Percentiles rank a stretch among this genome's conserved stretches.
These are phyloP conservation scores for Vireo altiloquus DNA, from an alignment of 2,113 vertebrate species.

Conservation along the genomic window DNA sequence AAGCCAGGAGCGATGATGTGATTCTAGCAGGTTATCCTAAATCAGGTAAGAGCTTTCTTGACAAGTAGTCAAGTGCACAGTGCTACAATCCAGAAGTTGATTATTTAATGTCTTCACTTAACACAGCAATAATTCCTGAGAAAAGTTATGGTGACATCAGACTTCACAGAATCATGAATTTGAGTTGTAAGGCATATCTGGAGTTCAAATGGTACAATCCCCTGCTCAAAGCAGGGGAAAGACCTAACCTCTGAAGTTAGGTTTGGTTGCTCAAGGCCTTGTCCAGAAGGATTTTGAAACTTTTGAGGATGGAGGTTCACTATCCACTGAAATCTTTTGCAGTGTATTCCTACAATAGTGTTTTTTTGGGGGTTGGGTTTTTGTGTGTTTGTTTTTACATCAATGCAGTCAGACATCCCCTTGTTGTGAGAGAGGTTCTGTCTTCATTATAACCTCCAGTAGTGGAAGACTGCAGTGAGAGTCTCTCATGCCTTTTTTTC, in stretches of 20 bases:
- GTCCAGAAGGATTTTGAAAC: not conserved
- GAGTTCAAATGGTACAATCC: not conserved
- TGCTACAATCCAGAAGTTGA: not conserved
- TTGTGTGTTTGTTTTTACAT: not conserved
- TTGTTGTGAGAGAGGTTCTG: not conserved
- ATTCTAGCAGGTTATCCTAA: conserved; percentile 77
- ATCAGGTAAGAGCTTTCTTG: conserved; percentile 65
- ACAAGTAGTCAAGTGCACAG: not conserved
- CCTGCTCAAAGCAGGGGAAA: not conserved
- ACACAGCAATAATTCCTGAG: not conserved
- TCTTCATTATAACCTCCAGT: not conserved
- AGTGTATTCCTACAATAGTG: not conserved
- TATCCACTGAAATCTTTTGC: not conserved
- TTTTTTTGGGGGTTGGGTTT: rapidly evolving
- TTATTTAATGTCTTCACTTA: not conserved
- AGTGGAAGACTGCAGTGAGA: not conserved
- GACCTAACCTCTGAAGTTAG: not conserved
- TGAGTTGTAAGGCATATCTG: not conserved
- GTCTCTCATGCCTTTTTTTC: not conserved
- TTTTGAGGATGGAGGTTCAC: not conserved
- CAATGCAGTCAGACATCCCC: not conserved
- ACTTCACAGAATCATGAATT: not conserved
- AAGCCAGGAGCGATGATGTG: not conserved
- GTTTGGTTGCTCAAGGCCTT: not conserved
- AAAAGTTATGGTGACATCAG: not conserved